phyloP scores from a whole-genome alignment of 2,797 vertebrate species.

The Echeneis naucrates region DNA sequence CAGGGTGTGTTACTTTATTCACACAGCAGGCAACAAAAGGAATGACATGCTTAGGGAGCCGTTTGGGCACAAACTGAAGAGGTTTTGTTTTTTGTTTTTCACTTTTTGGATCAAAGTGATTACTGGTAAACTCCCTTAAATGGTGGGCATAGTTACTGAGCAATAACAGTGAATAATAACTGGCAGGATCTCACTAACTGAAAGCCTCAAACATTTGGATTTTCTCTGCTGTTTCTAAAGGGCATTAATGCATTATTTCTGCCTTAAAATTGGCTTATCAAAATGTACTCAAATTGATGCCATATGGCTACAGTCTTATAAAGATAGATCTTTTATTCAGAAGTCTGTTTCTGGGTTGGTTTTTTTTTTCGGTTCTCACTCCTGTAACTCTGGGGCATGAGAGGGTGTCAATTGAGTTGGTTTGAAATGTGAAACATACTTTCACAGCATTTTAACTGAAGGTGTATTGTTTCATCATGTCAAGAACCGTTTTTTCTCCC shows the following conservation, averaged over 20 bases:
- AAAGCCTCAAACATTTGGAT: constrained; percentile 49
- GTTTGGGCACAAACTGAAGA: constrained; percentile 19
- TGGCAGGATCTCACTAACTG: constrained; percentile 25
- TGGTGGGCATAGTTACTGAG: constrained; percentile 21
- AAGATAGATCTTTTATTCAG: constrained; percentile 19
- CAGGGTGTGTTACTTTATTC: neutral
- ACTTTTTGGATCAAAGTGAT: constrained; percentile 28
- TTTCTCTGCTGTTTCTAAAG: constrained; percentile 37
- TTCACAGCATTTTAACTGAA: no score
- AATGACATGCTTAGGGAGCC: neutral
- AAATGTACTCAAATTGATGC: constrained; percentile 34
- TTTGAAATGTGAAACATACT: neutral
- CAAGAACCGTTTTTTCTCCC: neutral
- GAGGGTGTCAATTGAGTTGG: neutral
- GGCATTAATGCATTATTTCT: constrained; percentile 48
- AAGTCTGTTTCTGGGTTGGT: constrained; percentile 5
- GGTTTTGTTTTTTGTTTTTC: neutral
- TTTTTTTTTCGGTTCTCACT: constrained; percentile 31
- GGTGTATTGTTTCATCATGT: neutral
- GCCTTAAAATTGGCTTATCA: constrained; percentile 67
- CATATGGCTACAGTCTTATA: constrained; percentile 35
- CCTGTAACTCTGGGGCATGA: neutral
- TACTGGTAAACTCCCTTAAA: constrained; percentile 47
- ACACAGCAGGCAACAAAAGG: no score
- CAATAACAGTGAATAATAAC: constrained; percentile 35